Base-by-base conservation (phyloP, 2,888 invertebrate species). In the Leucophenga maculata region DNA sequence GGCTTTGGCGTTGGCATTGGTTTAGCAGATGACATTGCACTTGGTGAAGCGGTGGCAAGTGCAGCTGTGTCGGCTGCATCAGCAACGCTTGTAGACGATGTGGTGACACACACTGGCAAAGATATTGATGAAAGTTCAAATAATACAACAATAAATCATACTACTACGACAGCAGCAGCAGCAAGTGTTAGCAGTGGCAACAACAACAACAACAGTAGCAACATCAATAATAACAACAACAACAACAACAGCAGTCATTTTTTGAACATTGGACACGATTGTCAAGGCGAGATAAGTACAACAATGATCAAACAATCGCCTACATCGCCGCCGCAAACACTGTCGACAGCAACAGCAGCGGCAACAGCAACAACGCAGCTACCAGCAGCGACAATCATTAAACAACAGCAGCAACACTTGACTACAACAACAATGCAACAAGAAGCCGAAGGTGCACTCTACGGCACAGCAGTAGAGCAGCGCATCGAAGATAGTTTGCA, bases 251-350 rank as follows among this genome's bases (percentile, higher is more conserved):
- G 16, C 52, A 16, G 48, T 31, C 32, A 16, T 39, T 54, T 65
- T 46, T n/a, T 55, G 31, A 65, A 13, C 50, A 50, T 26, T 32
- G 20, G 26, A 32, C 52, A 59, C 4, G 69, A 65, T 9, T 59
- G 65, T 14, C 57, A 32, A 31, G 59, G 20, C 9, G 65, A 9
- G 4, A 20, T 54, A 2, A 57, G 52, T 1, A 54, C 55, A n/a
- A 73, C 76, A 68, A 72, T 74, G 60, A 82, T 82, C 16, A 82
- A 82, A 65, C 78, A 80, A 72, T 82, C 82, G 65, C 81, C 81
- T 22, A 77, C 78, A 69, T 82, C 82, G 46, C 75, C 78, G 31
- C 69, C 74, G 31, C 69, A 69, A 72, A 22, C 74, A 70, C 59
- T 65, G 66, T 44, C 64, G 66, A 50, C 64, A 66, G 46, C 69